A percentile compares a stretch with the other conserved stretches of the same genome.
phyloP scores from a whole-genome alignment of 1,140 invertebrate genomes.

The Coenobita brevimanus region DNA sequence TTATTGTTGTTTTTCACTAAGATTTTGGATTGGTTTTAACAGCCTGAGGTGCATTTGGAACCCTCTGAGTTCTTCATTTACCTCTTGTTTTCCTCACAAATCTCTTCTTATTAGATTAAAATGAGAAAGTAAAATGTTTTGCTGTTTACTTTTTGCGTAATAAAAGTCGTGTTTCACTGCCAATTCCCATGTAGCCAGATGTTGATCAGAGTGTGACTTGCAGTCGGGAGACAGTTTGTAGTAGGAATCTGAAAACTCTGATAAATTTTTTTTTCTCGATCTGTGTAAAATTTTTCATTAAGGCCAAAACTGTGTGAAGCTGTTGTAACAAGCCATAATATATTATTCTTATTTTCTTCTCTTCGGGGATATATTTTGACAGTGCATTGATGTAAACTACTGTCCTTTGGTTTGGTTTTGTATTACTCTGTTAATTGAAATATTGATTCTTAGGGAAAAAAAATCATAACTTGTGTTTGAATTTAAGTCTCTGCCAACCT shows the following conservation, averaged over 20 bases:
- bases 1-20: constrained; percentile 11
- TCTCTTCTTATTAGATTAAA: constrained; percentile 26
- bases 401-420: too few relatives aligned
- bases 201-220: constrained; percentile 50
- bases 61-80: constrained; percentile 35
- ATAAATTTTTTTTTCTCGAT: background rate
- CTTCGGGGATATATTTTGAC: too few relatives aligned
- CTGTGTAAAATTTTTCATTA: constrained; percentile 55
- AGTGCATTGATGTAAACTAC: too few relatives aligned
- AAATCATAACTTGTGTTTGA: too few relatives aligned
- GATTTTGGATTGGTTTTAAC: constrained; percentile 55
- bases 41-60: constrained; percentile 32
- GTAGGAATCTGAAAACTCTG: constrained; percentile 48
- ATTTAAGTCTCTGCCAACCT: too few relatives aligned
- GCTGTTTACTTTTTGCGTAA: constrained; percentile 4
- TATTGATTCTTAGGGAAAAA: too few relatives aligned
- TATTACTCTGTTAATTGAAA: too few relatives aligned
- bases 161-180: constrained; percentile 60
- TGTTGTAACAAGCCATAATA: constrained; percentile 62
- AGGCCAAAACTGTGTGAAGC: constrained; percentile 57
- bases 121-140: constrained; percentile 32
- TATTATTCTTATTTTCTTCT: too few relatives aligned
- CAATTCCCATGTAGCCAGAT: constrained; percentile 66
- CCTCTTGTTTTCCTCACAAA: constrained; percentile 42
- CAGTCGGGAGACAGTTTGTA: constrained; percentile 51